These are phyloP conservation scores for Endotricha flammealis DNA, from an alignment of 2,888 invertebrate genomes.

Conservation along the genomic window DNA sequence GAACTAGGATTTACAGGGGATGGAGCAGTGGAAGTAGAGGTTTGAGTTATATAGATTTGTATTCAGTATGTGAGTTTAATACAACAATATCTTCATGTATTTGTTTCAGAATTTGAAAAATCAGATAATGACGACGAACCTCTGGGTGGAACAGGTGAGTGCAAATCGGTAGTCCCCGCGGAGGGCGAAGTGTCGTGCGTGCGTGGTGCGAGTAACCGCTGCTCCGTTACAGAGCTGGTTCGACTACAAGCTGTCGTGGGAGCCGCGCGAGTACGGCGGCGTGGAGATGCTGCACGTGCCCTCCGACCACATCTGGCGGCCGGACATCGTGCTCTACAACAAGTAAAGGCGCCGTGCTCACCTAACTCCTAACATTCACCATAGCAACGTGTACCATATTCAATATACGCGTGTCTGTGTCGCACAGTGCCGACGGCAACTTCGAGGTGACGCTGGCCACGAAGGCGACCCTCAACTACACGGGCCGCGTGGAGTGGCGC, in stretches of 20 bases:
- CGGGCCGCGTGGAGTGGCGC: slow-evolving; percentile 95
- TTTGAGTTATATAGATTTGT: too few species aligned
- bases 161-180: neutral
- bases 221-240: slow-evolving; percentile 86
- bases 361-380: too few species aligned
- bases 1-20: too few species aligned
- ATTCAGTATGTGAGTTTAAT: too few species aligned
- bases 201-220: neutral
- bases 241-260: slow-evolving; percentile 97
- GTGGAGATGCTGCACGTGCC: slow-evolving; percentile 97
- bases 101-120: slow-evolving; percentile 93
- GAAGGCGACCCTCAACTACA: slow-evolving; percentile 92
- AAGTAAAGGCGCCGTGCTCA: slow-evolving; percentile 79
- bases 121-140: slow-evolving; percentile 96
- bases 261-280: slow-evolving; percentile 95
- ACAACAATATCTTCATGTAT: too few species aligned
- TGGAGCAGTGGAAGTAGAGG: too few species aligned
- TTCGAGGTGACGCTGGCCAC: slow-evolving; percentile 94
- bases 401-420: slow-evolving; percentile 33
- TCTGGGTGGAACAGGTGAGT: slow-evolving; percentile 88
- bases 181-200: neutral
- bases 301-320: slow-evolving; percentile 97
- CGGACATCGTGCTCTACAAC: slow-evolving; percentile 96
- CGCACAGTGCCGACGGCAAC: slow-evolving; percentile 94
- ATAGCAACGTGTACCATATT: too few species aligned